These are phyloP conservation scores for Pavo muticus DNA, from an alignment of 2,113 vertebrate genomes.

Conservation along the genomic window DNA sequence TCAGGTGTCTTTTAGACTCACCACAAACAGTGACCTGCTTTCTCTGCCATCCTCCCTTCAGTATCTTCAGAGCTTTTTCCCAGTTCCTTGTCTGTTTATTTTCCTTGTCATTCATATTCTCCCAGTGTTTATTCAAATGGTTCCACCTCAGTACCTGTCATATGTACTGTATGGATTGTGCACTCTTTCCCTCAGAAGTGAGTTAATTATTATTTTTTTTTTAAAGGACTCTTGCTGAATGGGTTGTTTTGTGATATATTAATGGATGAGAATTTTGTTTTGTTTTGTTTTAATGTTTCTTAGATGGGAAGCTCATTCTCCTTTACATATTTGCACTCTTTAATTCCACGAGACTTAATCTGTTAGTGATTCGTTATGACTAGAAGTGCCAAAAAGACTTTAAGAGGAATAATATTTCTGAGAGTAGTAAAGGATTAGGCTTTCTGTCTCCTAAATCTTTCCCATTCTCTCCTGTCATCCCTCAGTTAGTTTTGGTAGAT, in stretches of 20 bases:
- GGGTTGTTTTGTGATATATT: neutral
- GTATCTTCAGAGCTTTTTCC: neutral
- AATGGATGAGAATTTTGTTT: neutral
- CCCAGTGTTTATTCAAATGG: neutral
- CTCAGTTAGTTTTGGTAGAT: neutral
- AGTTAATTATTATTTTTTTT: neutral
- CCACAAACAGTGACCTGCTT: neutral
- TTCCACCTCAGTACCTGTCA: neutral
- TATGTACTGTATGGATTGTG: neutral
- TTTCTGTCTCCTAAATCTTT: neutral
- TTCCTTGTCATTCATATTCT: neutral
- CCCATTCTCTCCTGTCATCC: neutral
- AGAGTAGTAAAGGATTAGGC: neutral
- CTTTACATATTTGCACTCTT: neutral
- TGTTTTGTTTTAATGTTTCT: neutral
- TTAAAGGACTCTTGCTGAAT: neutral
- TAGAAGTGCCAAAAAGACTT: neutral
- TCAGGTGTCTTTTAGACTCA: neutral
- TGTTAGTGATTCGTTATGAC: neutral
- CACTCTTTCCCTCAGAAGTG: neutral
- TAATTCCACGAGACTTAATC: neutral
- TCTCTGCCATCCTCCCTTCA: neutral
- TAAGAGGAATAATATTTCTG: neutral
- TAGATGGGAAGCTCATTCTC: neutral
- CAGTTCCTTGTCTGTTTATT: neutral